Evolutionary conservation across 2,797 vertebrate genomes (phyloP).

Genomic region (Somateria mollissima): DNA sequence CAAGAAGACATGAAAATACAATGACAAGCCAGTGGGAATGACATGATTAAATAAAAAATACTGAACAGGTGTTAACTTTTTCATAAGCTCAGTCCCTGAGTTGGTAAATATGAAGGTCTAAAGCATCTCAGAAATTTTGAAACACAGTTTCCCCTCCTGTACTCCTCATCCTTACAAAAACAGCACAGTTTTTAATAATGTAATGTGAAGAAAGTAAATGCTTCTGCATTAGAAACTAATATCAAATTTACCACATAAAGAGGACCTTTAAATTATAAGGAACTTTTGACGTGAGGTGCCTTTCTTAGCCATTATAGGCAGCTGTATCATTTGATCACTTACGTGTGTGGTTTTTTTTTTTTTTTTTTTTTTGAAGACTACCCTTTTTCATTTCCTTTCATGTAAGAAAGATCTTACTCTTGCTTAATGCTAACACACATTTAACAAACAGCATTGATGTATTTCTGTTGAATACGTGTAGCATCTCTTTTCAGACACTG

Average conservation of each 20-base stretch:
- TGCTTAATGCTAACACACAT: background rate
- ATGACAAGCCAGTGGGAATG: background rate
- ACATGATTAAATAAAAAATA: background rate
- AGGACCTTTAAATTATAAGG: background rate
- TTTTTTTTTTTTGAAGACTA: background rate
- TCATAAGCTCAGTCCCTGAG: background rate
- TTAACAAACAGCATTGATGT: background rate
- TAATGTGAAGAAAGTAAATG: background rate
- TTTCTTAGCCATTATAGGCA: background rate
- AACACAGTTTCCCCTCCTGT: background rate
- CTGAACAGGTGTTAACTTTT: background rate
- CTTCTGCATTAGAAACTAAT: background rate
- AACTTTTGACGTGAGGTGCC: background rate
- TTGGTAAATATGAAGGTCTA: background rate
- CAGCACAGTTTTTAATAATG: background rate
- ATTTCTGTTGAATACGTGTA: background rate
- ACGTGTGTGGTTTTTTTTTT: background rate
- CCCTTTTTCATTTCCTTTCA: background rate
- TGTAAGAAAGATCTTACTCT: background rate
- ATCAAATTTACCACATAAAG: background rate
- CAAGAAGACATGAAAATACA: background rate
- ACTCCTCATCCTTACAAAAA: background rate
- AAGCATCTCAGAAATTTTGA: background rate
- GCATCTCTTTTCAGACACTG: background rate
- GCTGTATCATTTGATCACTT: background rate